Evolutionary conservation across 1,140 invertebrate species (phyloP).

Genomic region (Harpegnathos saltator): DNA sequence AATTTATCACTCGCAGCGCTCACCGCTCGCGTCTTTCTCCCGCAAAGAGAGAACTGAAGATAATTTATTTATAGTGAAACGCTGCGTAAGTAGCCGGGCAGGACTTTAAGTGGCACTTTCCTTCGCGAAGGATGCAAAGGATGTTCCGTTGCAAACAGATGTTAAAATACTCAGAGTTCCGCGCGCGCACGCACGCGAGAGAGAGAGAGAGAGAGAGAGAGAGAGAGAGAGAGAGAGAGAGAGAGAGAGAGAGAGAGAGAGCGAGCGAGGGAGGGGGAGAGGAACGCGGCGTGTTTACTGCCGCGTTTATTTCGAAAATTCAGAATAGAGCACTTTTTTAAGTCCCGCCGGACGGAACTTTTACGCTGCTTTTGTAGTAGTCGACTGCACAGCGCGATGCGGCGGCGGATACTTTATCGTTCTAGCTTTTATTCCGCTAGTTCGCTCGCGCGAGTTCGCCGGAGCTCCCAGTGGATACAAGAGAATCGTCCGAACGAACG

Average conservation of each 20-base stretch:
- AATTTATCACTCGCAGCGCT: conserved; percentile 22
- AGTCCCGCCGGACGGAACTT: conserved; percentile 44
- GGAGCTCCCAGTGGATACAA: conserved; percentile 40
- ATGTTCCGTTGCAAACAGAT: conserved; percentile 34
- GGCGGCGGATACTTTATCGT: conserved; percentile 36
- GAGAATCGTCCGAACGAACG: conserved; percentile 36
- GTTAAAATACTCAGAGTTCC: conserved; percentile 39
- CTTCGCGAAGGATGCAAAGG: conserved; percentile 21
- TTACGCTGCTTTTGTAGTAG: conserved; percentile 53
- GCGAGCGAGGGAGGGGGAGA: too few relatives aligned
- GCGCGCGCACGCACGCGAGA: too few relatives aligned
- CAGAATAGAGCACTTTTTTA: conserved; percentile 52
- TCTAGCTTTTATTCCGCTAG: conserved; percentile 51
- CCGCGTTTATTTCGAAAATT: conserved; percentile 56
- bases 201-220: too few relatives aligned
- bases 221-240: background rate
- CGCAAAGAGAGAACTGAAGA: conserved; percentile 12
- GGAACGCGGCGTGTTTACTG: conserved; percentile 36
- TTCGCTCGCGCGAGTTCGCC: conserved; percentile 15
- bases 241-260: too few relatives aligned
- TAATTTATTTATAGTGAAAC: conserved; percentile 44
- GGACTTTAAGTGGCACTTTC: conserved; percentile 39
- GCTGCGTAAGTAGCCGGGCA: background rate
- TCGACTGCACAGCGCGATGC: background rate
- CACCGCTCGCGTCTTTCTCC: too few relatives aligned